Base-by-base conservation (phyloP, 2,797 vertebrate genomes). In the Poeciliopsis gracilis region DNA sequence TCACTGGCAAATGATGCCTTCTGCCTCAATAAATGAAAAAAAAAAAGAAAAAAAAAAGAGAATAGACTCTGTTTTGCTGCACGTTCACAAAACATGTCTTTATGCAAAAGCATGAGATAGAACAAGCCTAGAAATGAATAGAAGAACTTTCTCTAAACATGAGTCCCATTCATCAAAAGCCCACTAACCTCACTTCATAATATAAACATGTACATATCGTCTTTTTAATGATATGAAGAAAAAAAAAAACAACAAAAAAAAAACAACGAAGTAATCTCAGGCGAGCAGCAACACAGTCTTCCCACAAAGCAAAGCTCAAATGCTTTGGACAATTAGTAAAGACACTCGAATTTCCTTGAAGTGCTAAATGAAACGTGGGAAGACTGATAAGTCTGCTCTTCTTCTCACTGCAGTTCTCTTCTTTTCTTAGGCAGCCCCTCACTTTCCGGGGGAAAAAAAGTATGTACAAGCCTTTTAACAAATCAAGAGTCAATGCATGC, bases 291-390 rank as follows among this genome's bases (percentile, higher is more conserved):
- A 83, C 85, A 82, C 77, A 80, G 83, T 82, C 83, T 82, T 77
- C 71, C 81, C 47, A 72, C 80, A 75, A 90, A 90, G 82, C 87
- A 86, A 83, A 84, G 85, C 85, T 89, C 85, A 90, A 93, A 93
- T 78, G 86, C 90, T 93, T 89, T 88, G 87, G 85, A 90, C 93
- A 93, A 93, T 94, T 94, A 94, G 82, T 90, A 82, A 84, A 90
- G 84, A 88, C 90, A 92, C 89, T 91, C 87, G 91, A 93, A 94
- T 92, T 94, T 94, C 93, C 88, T 91, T 90, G 88, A 94, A 93
- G 93, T 89, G 90, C 86, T 88, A 89, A 91, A 94, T 93, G 92
- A 92, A 93, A 93, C 90, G 90, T 95, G 93, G 93, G 85, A 89
- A 88, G 92, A 94, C 91, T 94, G 88, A 91, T 92, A 93, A 93